Conservation (phyloP, 2,888 invertebrate genomes). For the Eudemis profundana region DNA sequence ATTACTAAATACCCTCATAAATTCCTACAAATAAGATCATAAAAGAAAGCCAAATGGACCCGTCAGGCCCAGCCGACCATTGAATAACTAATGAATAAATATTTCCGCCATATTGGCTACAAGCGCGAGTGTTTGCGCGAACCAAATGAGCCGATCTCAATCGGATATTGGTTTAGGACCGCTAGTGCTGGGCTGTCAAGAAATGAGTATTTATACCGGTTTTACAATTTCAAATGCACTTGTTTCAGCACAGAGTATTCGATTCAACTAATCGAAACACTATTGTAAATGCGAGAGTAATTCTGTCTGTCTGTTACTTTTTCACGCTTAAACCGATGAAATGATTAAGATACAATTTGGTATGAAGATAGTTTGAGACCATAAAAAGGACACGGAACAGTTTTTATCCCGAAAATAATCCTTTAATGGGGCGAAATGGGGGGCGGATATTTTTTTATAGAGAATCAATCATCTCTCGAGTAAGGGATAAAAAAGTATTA, state of each 20-base stretch:
- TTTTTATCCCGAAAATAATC: no score
- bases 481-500: no score
- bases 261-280: no score
- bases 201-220: slow-evolving; percentile 5
- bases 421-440: no score
- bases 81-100: slow-evolving; percentile 43
- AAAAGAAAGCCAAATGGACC: slow-evolving; percentile 27
- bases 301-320: no score
- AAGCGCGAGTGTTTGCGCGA: slow-evolving; percentile 27
- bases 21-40: slow-evolving; percentile 18
- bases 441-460: no score
- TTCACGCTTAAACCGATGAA: no score
- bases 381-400: no score
- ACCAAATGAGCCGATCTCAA: slow-evolving; percentile 56
- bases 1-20: slow-evolving; percentile 1
- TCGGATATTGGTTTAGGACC: slow-evolving; percentile 60
- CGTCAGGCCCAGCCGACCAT: slow-evolving; percentile 20
- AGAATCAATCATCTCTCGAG: no score
- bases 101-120: slow-evolving; percentile 38
- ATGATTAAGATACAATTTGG: no score
- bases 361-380: no score
- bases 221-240: not conserved
- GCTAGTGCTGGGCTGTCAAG: slow-evolving; percentile 23
- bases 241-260: not conserved
- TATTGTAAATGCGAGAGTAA: no score